A percentile compares a stretch with the other conserved stretches of the same genome.
phyloP scores from a whole-genome alignment of 2,797 vertebrate species.

The Spinibarbus caldwelli region DNA sequence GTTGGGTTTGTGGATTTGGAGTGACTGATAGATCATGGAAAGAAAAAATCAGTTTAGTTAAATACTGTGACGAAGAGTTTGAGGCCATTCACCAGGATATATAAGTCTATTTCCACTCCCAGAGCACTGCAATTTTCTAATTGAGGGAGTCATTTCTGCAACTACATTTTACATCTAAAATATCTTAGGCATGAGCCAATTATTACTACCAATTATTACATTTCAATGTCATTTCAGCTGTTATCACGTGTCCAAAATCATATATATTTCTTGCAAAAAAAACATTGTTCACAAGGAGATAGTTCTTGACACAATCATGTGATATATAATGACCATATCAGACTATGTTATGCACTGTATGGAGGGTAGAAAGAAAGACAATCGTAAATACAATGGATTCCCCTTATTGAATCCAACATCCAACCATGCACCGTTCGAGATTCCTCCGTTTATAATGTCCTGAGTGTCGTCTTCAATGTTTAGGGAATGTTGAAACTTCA shows the following conservation, averaged over 20 bases:
- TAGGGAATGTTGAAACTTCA: slow-evolving; percentile 19
- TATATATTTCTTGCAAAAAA: slow-evolving; percentile 59
- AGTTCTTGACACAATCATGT: slow-evolving; percentile 63
- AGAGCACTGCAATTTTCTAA: neutral
- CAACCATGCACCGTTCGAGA: neutral
- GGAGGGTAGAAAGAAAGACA: slow-evolving; percentile 37
- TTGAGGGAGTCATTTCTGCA: neutral
- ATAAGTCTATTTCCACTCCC: neutral
- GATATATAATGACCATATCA: slow-evolving; percentile 62
- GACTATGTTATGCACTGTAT: slow-evolving; percentile 42
- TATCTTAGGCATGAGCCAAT: slow-evolving; percentile 24
- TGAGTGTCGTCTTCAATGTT: slow-evolving; percentile 19
- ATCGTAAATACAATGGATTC: slow-evolving; percentile 33
- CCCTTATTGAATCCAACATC: slow-evolving; percentile 33
- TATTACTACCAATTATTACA: slow-evolving; percentile 55
- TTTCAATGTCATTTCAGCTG: slow-evolving; percentile 67
- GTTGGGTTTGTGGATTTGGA: neutral
- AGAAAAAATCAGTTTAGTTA: neutral
- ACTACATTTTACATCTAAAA: neutral
- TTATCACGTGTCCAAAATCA: slow-evolving; percentile 63
- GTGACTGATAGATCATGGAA: neutral
- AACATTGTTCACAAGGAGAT: slow-evolving; percentile 44
- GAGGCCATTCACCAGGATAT: neutral
- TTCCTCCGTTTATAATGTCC: slow-evolving; percentile 33
- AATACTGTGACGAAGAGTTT: neutral